These are phyloP conservation scores for Calliopsis andreniformis DNA, from an alignment of 1,140 invertebrate species.

Conservation along the genomic window DNA sequence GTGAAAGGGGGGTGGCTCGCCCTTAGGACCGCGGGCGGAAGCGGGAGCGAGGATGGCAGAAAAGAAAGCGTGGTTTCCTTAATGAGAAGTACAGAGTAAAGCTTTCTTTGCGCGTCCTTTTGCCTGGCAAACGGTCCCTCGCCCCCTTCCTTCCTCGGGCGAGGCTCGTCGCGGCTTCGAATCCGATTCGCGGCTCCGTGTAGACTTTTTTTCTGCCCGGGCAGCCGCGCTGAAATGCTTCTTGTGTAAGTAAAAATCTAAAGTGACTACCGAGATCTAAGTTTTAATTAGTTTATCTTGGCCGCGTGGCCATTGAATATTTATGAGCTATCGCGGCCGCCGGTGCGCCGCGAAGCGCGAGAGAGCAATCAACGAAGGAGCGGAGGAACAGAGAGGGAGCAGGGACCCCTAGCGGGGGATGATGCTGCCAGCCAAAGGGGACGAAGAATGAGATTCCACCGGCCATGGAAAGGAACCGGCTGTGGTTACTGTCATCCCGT, in stretches of 20 bases:
- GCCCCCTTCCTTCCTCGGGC: neutral
- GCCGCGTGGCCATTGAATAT: constrained; percentile 83
- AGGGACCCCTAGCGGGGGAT: constrained; percentile 49
- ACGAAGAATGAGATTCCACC: constrained; percentile 67
- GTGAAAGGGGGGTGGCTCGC: constrained; percentile 27
- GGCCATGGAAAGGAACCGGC: constrained; percentile 64
- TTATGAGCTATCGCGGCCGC: constrained; percentile 78
- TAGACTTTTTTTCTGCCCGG: constrained; percentile 71
- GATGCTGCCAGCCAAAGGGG: constrained; percentile 58
- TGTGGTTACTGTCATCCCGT: constrained; percentile 62
- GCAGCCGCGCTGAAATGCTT: constrained; percentile 80
- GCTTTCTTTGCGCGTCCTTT: constrained; percentile 79
- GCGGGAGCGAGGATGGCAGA: constrained; percentile 41
- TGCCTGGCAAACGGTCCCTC: constrained; percentile 45
- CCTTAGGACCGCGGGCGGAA: constrained; percentile 19
- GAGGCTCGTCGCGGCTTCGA: constrained; percentile 53
- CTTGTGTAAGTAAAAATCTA: constrained; percentile 83
- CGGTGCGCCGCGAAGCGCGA: constrained; percentile 47
- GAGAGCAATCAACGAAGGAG: constrained; percentile 49
- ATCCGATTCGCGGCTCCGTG: constrained; percentile 75
- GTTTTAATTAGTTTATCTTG: constrained; percentile 83
- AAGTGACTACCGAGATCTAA: constrained; percentile 83
- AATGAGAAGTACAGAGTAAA: constrained; percentile 82
- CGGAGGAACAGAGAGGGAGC: constrained; percentile 43
- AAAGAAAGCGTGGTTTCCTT: constrained; percentile 80